A percentile compares a stretch with the other conserved stretches of the same genome.
phyloP scores from a whole-genome alignment of 35 echinoderm and acorn worm species.

The Ptychodera flava region DNA sequence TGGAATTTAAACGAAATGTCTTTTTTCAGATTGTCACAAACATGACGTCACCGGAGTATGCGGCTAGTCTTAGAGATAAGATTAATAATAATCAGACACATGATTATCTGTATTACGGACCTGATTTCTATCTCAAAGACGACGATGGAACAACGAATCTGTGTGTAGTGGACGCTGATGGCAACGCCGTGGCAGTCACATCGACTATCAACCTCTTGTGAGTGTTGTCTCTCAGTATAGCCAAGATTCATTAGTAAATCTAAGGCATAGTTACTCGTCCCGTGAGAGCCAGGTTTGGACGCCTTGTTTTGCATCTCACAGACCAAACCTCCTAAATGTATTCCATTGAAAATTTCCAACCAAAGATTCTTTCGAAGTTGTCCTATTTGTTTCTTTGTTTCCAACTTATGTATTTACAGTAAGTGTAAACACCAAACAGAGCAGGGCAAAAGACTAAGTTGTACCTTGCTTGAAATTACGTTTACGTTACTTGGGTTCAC shows the following conservation, averaged over 20 bases:
- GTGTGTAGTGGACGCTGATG: constrained; percentile 71
- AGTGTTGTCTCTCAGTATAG: constrained; percentile 10
- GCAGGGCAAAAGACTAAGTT: no score
- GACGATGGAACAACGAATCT: constrained; percentile 65
- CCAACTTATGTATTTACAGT: no score
- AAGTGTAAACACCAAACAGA: no score
- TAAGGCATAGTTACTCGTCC: background rate
- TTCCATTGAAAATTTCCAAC: background rate
- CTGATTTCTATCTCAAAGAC: constrained; percentile 37
- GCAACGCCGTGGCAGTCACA: constrained; percentile 67
- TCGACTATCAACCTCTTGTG: constrained; percentile 72
- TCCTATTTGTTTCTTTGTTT: background rate
- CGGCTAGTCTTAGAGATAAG: constrained; percentile 37
- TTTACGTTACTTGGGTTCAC: no score
- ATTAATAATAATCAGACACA: constrained; percentile 66
- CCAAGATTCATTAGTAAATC: no score
- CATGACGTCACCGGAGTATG: constrained; percentile 63
- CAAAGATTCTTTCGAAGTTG: background rate
- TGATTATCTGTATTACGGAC: constrained; percentile 58
- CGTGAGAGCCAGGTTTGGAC: background rate
- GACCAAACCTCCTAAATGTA: background rate
- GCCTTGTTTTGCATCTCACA: background rate
- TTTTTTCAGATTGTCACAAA: constrained; percentile 52
- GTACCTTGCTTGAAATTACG: no score
- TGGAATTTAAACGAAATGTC: no score